Base-by-base conservation (phyloP, 2,797 vertebrate genomes). In the Enteromius thamalakanensis region DNA sequence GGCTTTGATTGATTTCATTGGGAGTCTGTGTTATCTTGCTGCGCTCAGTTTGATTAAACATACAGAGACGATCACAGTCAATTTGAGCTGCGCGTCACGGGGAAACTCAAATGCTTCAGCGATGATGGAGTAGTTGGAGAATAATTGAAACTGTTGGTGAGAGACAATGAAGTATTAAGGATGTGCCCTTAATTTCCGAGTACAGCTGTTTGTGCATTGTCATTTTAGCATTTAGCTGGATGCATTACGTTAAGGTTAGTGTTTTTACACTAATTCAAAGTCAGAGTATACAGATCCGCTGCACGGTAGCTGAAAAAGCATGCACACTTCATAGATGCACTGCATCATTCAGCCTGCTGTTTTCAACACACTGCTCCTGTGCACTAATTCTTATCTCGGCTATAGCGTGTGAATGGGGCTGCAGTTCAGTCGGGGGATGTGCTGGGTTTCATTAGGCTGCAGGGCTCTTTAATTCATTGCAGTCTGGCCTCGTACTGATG, bases 401-500 rank as follows among this genome's bases (percentile, higher is more conserved):
- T 3, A 14, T 42, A n/a, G 80, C 37, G 29, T 42, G 32, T 3
- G 79, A 17, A 21, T 26, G 1, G 9, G 58, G n/a, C 47, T 26
- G 65, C 49, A n/a, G 21, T 26, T 23, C 91, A 90, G 89, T 90
- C 89, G 86, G 90, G 88, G 89, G 90, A 93, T 95, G 94, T 94
- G 92, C 92, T 91, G 88, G 84, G 88, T 92, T 93, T 94, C 93
- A 95, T 95, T 95, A 95, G 92, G 94, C 90, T 91, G 40, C 91
- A 92, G 93, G 92, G 86, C 85, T 87, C 92, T 89, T 95, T 94
- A 93, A 94, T 92, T 95, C 92, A 92, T 90, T 92, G 92, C 92
- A 91, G 87, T 86, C 89, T 86, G 83, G 74, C 88, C 91, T 89
- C 82, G 85, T 79, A 64, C 91, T 95, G 94, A 95, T 95, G 95